These are phyloP conservation scores for Panopea generosa DNA, from an alignment of 2,888 invertebrate species.

Conservation along the genomic window DNA sequence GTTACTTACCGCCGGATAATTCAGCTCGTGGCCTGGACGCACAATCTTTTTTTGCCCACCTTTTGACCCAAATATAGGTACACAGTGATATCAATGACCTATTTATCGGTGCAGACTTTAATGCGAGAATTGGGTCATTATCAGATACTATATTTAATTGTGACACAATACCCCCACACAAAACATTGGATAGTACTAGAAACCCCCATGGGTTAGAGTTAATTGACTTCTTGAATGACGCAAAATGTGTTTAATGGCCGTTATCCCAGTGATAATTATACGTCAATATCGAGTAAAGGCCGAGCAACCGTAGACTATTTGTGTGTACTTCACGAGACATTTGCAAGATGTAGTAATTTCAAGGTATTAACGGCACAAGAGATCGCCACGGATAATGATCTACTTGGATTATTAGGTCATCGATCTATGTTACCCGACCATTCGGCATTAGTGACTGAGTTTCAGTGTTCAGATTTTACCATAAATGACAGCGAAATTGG, in stretches of 20 bases:
- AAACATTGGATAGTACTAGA: constrained; percentile 3
- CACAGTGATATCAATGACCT: constrained; percentile 17
- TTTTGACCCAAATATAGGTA: constrained; percentile 15
- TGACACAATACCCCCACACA: constrained; percentile 14
- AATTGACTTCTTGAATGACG: constrained; percentile 19
- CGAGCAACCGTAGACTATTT: constrained; percentile 14
- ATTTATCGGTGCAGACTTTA: constrained; percentile 21
- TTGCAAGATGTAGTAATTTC: constrained; percentile 9
- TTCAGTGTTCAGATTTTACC: neutral
- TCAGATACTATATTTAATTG: constrained; percentile 5
- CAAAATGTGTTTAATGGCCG: constrained; percentile 27
- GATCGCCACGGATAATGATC: neutral
- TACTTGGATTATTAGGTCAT: constrained; percentile 14
- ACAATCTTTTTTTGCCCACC: constrained; percentile 12
- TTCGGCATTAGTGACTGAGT: neutral
- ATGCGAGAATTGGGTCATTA: constrained; percentile 29
- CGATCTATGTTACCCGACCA: constrained; percentile 13
- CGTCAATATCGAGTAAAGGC: constrained; percentile 17
- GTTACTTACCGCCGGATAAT: constrained; percentile 24
- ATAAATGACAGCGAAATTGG: neutral
- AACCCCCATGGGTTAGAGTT: constrained; percentile 21
- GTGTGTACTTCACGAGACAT: constrained; percentile 15
- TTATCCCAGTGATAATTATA: constrained; percentile 15
- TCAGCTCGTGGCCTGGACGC: constrained; percentile 19
- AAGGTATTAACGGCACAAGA: constrained; percentile 13